Evolutionary conservation across 2,113 vertebrate genomes (phyloP).

Genomic region (Sporophila hypoxantha): DNA sequence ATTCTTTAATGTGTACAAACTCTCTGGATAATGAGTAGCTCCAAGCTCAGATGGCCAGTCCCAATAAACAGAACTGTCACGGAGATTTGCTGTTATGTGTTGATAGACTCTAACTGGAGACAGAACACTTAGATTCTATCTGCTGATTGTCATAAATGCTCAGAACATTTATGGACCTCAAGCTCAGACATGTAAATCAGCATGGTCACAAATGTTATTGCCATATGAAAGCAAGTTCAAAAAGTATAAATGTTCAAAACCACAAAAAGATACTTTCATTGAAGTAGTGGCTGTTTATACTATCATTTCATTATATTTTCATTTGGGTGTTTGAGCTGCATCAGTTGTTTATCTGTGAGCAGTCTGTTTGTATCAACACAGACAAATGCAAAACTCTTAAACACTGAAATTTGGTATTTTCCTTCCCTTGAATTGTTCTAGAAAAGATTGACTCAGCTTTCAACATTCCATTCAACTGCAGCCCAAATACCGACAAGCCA

Average conservation of each 20-base stretch:
- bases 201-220: background rate
- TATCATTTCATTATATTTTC: background rate
- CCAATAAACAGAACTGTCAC: background rate
- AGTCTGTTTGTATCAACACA: background rate
- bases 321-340: background rate
- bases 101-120: background rate
- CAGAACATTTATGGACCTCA: background rate
- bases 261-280: background rate
- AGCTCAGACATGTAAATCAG: background rate
- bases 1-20: background rate
- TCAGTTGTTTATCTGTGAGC: slow-evolving; percentile 6
- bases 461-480: background rate
- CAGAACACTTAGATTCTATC: background rate
- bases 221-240: background rate
- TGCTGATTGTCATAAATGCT: background rate
- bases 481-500: background rate
- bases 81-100: background rate
- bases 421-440: background rate
- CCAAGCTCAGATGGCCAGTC: background rate
- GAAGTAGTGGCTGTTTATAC: background rate
- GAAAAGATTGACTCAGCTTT: background rate
- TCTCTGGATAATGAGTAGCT: background rate
- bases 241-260: background rate
- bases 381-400: slow-evolving; percentile 8
- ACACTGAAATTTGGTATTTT: slow-evolving; percentile 12